These are phyloP conservation scores for Trachelus troglodyta DNA, from an alignment of 2,888 invertebrate genomes.

Conservation along the genomic window DNA sequence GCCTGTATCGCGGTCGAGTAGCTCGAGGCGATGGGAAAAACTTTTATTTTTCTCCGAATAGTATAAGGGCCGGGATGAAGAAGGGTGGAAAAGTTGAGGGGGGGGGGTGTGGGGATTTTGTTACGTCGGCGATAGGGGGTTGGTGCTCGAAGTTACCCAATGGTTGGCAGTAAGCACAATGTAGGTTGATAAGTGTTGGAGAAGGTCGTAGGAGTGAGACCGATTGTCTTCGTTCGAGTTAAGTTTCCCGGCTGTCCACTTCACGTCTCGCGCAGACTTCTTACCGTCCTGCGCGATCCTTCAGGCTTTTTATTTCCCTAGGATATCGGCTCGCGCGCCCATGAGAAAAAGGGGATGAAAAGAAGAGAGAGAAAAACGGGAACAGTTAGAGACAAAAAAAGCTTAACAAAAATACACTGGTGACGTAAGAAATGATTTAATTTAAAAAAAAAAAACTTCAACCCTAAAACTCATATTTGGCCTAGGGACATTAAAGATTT, in stretches of 20 bases:
- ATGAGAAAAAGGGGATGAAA: no score
- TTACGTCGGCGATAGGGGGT: no score
- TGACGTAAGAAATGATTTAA: neutral
- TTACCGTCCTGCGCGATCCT: constrained; percentile 13
- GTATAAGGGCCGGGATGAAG: neutral
- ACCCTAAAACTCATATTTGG: no score
- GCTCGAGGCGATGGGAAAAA: neutral
- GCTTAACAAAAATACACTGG: neutral
- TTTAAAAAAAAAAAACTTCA: neutral
- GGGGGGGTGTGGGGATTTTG: no score
- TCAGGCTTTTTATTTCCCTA: constrained; percentile 12
- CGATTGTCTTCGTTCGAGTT: constrained; percentile 6
- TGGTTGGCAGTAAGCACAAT: no score
- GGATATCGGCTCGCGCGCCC: neutral
- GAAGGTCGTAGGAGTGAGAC: neutral
- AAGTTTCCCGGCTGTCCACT: constrained; percentile 15
- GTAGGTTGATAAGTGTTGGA: no score
- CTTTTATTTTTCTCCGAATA: neutral
- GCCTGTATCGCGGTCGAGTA: no score
- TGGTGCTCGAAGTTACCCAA: no score
- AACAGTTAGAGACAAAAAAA: neutral
- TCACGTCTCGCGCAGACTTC: constrained; percentile 19
- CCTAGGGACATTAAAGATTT: no score
- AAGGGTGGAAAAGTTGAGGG: neutral
- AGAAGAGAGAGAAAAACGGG: no score